Conservation (phyloP, 2,797 vertebrate genomes). For the Serranus cabrilla region DNA sequence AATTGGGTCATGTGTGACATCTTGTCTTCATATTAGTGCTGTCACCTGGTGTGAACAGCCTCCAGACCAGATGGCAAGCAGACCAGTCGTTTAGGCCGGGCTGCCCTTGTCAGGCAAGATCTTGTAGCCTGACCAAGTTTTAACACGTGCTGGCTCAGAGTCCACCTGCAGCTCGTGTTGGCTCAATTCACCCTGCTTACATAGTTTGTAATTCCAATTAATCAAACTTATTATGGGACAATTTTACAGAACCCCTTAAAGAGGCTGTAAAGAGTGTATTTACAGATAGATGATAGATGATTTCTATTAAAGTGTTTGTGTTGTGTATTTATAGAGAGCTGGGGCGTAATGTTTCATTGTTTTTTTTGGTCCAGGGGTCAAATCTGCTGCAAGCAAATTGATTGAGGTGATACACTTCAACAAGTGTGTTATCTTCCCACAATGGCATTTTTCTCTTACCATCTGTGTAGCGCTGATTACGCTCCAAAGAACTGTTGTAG, state of each 20-base stretch:
- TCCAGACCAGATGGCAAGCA: constrained; percentile 72
- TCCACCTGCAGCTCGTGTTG: constrained; percentile 28
- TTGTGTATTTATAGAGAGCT: not conserved
- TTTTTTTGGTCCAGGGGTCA: constrained; percentile 46
- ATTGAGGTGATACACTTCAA: constrained; percentile 52
- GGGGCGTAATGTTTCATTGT: constrained; percentile 10
- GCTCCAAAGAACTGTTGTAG: constrained; percentile 60
- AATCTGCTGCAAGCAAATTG: constrained; percentile 50
- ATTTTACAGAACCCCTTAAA: not conserved
- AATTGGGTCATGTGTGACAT: constrained; percentile 68
- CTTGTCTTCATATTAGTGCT: constrained; percentile 67
- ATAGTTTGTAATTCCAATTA: constrained; percentile 7
- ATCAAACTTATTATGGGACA: not conserved
- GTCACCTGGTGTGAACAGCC: constrained; percentile 76
- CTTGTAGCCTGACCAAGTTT: constrained; percentile 61
- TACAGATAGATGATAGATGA: not conserved
- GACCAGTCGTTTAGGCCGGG: constrained; percentile 67
- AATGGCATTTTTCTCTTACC: constrained; percentile 60
- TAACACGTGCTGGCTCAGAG: constrained; percentile 37
- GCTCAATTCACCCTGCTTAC: constrained; percentile 10
- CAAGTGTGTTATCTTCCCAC: constrained; percentile 56
- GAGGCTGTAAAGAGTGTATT: not conserved
- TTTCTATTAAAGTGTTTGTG: not conserved
- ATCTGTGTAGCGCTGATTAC: constrained; percentile 70
- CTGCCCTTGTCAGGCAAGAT: constrained; percentile 67